phyloP scores from a whole-genome alignment of 1,140 invertebrate genomes.

The Artemia franciscana region DNA sequence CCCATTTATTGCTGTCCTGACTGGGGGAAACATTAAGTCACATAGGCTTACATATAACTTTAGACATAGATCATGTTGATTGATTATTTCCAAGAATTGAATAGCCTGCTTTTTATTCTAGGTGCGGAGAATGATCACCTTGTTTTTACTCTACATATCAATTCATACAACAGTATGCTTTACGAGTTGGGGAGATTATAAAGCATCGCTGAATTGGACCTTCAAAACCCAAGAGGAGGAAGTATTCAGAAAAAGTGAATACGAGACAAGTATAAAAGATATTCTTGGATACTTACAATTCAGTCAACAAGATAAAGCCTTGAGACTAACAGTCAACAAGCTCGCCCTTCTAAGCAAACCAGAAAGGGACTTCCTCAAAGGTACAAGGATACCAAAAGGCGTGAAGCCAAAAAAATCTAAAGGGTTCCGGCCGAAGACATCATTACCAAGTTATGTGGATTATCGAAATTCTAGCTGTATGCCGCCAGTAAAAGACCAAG shows the following conservation, averaged over 20 bases:
- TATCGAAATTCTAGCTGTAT: constrained; percentile 3
- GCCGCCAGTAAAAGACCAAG: constrained; percentile 9
- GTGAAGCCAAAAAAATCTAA: not conserved
- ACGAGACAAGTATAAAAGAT: not conserved
- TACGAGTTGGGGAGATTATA: not conserved
- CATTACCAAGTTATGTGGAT: not conserved
- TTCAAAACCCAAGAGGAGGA: not conserved
- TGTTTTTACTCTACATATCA: no score
- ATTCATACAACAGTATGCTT: no score
- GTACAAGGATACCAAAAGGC: not conserved
- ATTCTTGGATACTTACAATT: not conserved
- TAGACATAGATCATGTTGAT: no score
- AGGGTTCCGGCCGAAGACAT: not conserved
- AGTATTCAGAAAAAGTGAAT: not conserved
- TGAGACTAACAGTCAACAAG: not conserved
- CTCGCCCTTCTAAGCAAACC: not conserved
- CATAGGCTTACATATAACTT: no score
- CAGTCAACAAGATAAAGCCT: not conserved
- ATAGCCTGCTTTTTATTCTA: no score
- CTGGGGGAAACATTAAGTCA: no score
- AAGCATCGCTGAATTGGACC: not conserved
- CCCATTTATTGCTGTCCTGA: no score
- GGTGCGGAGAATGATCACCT: no score
- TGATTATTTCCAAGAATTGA: no score
- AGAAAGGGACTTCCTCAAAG: not conserved